Evolutionary conservation across 2,888 invertebrate species (phyloP), one percentile per base, ranked within the genome.

Genomic region (Pyrrhosoma nymphula): DNA sequence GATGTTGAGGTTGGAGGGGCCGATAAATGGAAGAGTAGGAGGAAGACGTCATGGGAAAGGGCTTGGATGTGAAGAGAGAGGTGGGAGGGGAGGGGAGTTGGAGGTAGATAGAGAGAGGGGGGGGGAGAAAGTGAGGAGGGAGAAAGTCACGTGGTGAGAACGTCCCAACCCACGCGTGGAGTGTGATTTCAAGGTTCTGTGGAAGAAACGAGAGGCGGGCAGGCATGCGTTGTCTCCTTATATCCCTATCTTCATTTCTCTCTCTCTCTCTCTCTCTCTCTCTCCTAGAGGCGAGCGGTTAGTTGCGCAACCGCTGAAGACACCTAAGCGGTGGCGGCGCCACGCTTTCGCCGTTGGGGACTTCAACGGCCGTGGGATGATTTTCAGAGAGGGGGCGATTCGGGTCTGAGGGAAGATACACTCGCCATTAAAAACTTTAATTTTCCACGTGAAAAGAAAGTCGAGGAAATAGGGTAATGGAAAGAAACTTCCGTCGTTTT

Each of bases 181-280:
- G 82, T 35, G 82, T 82, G 82, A 82, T 82, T 82, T 82, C 82
- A 82, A 82, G 82, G 82, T 82, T 82, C 26, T 82, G 82, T 82
- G 82, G 82, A 82, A 82, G 82, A 82, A 82, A n/a, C 82, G 82
- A 82, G 82, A 35, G 82, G 69, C 20, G 35, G 35, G 82, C 82
- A 16, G 26, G 23, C 82, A 20, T n/a, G 47, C 47, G 47, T 14
- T 69, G 20, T 69, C 30, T 82, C 30, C 18, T 26, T 82, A 12
- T 35, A 16, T 82, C 30, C 6, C 35, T 60, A 60, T 60, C 60
- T 60, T 60, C 20, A 16, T 60, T 60, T 20, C 60, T 26, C 82
- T 82, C 82, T n/a, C n/a, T 69, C 69, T 69, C n/a, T 75, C n/a
- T 30, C 75, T 75, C 75, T 30, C 30, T 75, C 82, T 30, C 82